Evolutionary conservation across 2,888 invertebrate species (phyloP).

Genomic region (Nipponacmea schrenckii): DNA sequence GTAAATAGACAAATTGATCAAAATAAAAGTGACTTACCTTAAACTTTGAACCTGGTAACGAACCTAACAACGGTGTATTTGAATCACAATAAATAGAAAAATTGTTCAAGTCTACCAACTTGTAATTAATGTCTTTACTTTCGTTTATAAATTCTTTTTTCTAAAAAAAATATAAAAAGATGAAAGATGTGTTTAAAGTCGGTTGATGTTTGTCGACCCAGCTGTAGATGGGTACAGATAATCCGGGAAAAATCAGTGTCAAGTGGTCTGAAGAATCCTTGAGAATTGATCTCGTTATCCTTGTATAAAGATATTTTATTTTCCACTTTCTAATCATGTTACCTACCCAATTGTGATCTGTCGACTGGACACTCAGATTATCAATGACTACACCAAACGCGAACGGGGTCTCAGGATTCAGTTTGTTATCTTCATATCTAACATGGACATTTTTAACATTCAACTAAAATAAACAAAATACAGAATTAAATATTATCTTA

Average conservation of each 20-base stretch:
- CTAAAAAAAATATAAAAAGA: neutral
- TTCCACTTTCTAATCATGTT: no score
- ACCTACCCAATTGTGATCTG: slow-evolving; percentile 84
- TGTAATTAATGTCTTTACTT: slow-evolving; percentile 73
- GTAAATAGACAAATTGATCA: no score
- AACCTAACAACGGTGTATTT: slow-evolving; percentile 76
- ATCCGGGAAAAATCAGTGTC: no score
- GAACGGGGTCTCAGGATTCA: slow-evolving; percentile 78
- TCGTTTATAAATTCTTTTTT: neutral
- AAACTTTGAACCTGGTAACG: slow-evolving; percentile 77
- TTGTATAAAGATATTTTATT: no score
- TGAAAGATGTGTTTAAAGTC: no score
- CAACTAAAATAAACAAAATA: slow-evolving; percentile 72
- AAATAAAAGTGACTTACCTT: slow-evolving; percentile 71
- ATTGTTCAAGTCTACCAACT: slow-evolving; percentile 87
- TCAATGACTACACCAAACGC: slow-evolving; percentile 90
- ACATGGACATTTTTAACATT: slow-evolving; percentile 95
- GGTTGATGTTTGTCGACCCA: no score
- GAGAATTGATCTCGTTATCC: no score
- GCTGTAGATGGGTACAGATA: no score
- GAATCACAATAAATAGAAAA: slow-evolving; percentile 93
- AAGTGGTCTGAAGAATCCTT: no score
- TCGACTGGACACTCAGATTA: slow-evolving; percentile 86
- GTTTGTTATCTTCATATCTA: slow-evolving; percentile 89
- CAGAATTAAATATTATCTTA: no score